Percentiles rank a stretch among this genome's conserved stretches.
Conservation (phyloP, 2,797 vertebrate genomes). For the Xenopus petersii region DNA sequence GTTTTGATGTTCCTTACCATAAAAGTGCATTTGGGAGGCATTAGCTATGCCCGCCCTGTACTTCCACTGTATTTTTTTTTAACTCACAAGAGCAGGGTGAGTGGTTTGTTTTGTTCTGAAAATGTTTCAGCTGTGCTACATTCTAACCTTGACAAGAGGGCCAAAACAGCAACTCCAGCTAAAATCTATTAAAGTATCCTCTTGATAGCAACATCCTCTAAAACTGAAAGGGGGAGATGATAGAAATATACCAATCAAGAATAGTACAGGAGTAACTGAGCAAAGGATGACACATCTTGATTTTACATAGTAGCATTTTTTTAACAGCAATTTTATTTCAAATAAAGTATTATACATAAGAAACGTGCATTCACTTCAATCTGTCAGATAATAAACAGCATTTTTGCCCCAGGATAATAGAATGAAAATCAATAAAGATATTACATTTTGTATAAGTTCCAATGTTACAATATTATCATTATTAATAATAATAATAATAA, state of each 20-base stretch:
- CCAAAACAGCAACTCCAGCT: slow-evolving; percentile 21
- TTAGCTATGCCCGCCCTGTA: slow-evolving; percentile 19
- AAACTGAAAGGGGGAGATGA: background rate
- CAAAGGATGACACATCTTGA: slow-evolving; percentile 7
- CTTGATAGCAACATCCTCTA: slow-evolving; percentile 4
- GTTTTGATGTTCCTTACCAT: slow-evolving; percentile 22
- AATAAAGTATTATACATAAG: too few relatives aligned
- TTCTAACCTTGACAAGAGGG: slow-evolving; percentile 24
- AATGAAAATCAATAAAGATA: too few relatives aligned
- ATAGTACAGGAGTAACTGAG: background rate
- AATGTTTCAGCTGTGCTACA: slow-evolving; percentile 17
- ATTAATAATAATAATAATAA: too few relatives aligned
- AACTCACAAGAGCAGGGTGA: slow-evolving; percentile 16
- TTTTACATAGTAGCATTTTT: slow-evolving; percentile 10
- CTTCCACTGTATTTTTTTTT: slow-evolving; percentile 22
- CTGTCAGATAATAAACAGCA: too few relatives aligned
- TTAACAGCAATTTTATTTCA: too few relatives aligned
- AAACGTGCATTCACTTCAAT: too few relatives aligned
- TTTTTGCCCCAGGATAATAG: too few relatives aligned
- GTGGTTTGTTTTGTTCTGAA: slow-evolving; percentile 31
- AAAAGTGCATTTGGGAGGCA: slow-evolving; percentile 11
- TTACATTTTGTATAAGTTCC: too few relatives aligned
- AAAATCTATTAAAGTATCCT: slow-evolving; percentile 19
- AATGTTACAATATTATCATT: too few relatives aligned
- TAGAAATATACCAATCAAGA: background rate